Base-by-base conservation (phyloP, 2,113 vertebrate species). In the Marmota flaviventris region DNA sequence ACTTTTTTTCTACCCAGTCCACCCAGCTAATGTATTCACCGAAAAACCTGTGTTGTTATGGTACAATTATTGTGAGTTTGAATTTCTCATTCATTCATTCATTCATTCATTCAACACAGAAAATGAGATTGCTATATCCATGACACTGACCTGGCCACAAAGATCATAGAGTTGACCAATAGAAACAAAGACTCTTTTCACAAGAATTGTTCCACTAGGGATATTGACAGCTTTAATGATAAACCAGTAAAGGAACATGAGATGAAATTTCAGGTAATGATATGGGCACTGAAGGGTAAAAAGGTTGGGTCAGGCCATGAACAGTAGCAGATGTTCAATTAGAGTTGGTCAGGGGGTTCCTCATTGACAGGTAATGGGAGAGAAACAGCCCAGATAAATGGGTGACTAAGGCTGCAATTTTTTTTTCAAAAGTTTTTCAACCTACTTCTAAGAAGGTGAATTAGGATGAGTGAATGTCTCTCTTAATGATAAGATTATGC, bases 51-150 rank as follows among this genome's bases (percentile, higher is more conserved):
- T 25, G 25, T 25, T 83, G 0, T 89, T 95, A 76, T 72, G 77
- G 85, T 53, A 91, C 48, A 94, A 48, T 70, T 94, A 56, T 72
- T 76, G 58, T 70, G 89, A 63, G 67, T 53, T 65, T n/a, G 9
- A 3, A 53, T 91, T 65, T 91, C 8, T 94, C 25, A 63, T 91
- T 89, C 13, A 93, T 93, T 63, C 34, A 37, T 91, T 88, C 13
- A 93, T 93, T 94, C 25, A 63, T 93, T 63, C 34, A 37, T 79
- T 75, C 32, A 81, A 34, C 24, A 53, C 20, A 83, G 11, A 45
- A 0, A 63, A 18, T 48, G 29, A 53, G 18, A 0, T 48, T 84
- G 4, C 24, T 32, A 24, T 10, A 39, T 25, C 39, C 3, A 27
- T 63, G 11, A 22, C 5, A 67, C 37, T 29, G 13, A 61, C 53